Evolutionary conservation across 2,888 invertebrate genomes (phyloP), one percentile per base, ranked within the genome.

Genomic region (Sarcophaga rosellei): DNA sequence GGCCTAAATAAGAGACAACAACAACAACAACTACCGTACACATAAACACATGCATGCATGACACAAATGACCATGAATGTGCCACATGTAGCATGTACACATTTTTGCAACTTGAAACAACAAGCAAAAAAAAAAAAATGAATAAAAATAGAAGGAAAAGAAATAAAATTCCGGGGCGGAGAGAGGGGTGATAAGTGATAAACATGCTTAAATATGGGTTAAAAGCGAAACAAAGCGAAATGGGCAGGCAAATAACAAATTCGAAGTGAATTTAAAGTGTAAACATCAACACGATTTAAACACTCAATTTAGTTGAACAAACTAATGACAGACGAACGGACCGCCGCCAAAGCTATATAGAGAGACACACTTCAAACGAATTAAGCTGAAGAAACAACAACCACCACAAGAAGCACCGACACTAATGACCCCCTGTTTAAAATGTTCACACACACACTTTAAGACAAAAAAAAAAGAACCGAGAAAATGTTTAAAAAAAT

Each of bases 61-160:
- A 35, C 35, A 47, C 66, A 80, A 74, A 53, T 81, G 70, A 35
- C 76, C 81, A 76, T 82, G 70, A 77, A 77, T 73, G 66, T 72
- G n/a, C 63, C 35, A 61, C 65, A 82, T 66, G 77, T 25, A 45
- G 76, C 81, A 76, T 70, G 65, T 72, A 76, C 59, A 45, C 63
- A 65, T 61, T 61, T 61, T 61, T 61, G 20, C 61, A 61, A 61
- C 61, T 21, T 20, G 20, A n/a, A 69, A 78, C 25, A 35, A 53
- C 11, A 23, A 17, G 25, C n/a, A 44, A 61, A 23, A 6, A 47
- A 17, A 57, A 10, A 17, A 21, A 4, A 17, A 53, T 61, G 20
- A 21, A 21, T 12, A 47, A 35, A 35, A 35, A 6, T 6, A 35
- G 35, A 35, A 8, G 2, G 35, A 35, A 35, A 35, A 35, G 0